Percentiles rank a stretch among this genome's conserved stretches.
These are phyloP conservation scores for Cotesia glomerata DNA, from an alignment of 1,140 invertebrate species.

Conservation along the genomic window DNA sequence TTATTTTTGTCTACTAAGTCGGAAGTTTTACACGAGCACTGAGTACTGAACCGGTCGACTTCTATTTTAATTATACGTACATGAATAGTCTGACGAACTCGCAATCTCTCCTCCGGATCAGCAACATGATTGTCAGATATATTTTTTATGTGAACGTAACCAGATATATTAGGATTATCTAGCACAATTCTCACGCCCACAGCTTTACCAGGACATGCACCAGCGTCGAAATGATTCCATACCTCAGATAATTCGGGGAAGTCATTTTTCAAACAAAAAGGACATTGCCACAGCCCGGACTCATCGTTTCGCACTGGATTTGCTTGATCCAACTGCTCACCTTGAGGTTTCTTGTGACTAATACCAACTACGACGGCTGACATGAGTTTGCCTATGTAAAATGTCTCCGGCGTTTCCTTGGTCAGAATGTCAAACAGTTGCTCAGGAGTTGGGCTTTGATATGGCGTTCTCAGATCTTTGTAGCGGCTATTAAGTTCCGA, in stretches of 20 bases:
- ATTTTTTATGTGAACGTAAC: conserved; percentile 95
- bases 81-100: conserved; percentile 86
- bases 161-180: conserved; percentile 88
- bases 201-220: conserved; percentile 93
- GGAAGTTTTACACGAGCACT: conserved; percentile 92
- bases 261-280: conserved; percentile 95
- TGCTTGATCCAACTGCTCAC: conserved; percentile 92
- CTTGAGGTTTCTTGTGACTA: conserved; percentile 86
- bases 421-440: conserved; percentile 95
- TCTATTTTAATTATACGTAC: conserved; percentile 96
- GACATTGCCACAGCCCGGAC: conserved; percentile 95
- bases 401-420: conserved; percentile 95
- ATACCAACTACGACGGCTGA: conserved; percentile 78
- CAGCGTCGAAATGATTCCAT: conserved; percentile 98
- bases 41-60: conserved; percentile 91
- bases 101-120: conserved; percentile 91
- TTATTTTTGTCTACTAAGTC: conserved; percentile 91
- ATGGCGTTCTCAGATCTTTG: conserved; percentile 88
- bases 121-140: conserved; percentile 92
- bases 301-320: conserved; percentile 94
- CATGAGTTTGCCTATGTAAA: conserved; percentile 90
- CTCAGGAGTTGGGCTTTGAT: conserved; percentile 79
- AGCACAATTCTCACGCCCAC: conserved; percentile 88
- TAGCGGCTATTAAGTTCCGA: conserved; percentile 95
- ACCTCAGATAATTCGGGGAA: conserved; percentile 95